Evolutionary conservation across 2,113 vertebrate species (phyloP).

Genomic region (Lepus americanus): DNA sequence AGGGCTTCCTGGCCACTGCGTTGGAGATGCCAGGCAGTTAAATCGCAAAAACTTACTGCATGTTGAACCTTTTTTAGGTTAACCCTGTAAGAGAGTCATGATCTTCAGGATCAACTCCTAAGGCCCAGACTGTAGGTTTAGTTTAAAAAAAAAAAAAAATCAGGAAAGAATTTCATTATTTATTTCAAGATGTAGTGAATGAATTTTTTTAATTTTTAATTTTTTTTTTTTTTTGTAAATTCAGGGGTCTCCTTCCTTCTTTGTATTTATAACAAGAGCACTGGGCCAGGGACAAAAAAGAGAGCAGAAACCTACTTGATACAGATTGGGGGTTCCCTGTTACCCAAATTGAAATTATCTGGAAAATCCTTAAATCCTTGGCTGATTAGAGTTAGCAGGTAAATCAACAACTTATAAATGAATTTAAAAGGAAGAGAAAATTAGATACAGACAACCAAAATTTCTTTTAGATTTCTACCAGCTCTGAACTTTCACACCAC

Average conservation of each 20-base stretch:
- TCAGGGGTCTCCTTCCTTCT: neutral
- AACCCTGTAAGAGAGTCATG: neutral
- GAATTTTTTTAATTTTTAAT: neutral
- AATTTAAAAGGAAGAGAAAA: constrained; percentile 35
- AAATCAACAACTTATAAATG: neutral
- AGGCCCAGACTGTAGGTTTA: constrained; percentile 37
- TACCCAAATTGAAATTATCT: constrained; percentile 20
- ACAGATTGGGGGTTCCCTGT: neutral
- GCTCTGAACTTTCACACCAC: neutral
- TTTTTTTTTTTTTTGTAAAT: neutral
- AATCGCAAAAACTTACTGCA: neutral
- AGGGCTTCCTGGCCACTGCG: neutral
- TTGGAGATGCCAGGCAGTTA: neutral
- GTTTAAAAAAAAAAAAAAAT: neutral
- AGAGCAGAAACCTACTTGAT: neutral
- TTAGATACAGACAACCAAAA: constrained; percentile 15
- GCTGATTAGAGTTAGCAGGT: neutral
- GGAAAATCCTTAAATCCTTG: constrained; percentile 48
- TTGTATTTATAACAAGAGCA: neutral
- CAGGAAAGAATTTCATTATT: constrained; percentile 34
- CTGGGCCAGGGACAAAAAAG: constrained; percentile 19
- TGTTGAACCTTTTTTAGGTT: neutral
- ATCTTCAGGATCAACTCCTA: neutral
- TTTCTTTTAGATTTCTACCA: neutral
- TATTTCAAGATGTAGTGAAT: neutral